Evolutionary conservation across 2,888 invertebrate species (phyloP).

Genomic region (Teleiodes luculella): DNA sequence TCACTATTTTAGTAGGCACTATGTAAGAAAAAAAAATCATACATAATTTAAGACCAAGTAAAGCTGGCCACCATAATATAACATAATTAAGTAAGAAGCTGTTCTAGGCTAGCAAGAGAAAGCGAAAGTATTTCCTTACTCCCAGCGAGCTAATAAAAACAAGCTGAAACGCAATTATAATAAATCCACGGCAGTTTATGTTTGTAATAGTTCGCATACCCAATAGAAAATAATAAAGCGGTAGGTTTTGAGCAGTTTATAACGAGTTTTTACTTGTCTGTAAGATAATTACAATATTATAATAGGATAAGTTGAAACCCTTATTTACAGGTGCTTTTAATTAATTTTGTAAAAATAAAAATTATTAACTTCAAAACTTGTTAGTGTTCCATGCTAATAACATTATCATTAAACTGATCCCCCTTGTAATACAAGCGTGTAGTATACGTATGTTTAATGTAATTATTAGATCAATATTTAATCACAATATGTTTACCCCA

Average conservation of each 20-base stretch:
- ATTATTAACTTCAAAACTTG: no score
- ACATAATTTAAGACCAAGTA: no score
- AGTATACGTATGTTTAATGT: neutral
- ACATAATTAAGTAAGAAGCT: constrained; percentile 9
- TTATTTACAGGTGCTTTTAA: no score
- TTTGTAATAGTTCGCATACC: neutral
- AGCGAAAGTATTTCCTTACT: constrained; percentile 34
- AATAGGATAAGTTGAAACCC: no score
- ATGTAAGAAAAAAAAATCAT: no score
- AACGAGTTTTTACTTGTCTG: neutral
- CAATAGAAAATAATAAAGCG: neutral
- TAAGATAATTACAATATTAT: no score
- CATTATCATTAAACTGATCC: no score
- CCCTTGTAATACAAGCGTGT: neutral
- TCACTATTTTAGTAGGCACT: no score
- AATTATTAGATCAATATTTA: constrained; percentile 43
- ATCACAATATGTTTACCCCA: constrained; percentile 38
- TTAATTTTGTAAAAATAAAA: no score
- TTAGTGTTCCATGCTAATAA: no score
- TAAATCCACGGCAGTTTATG: neutral
- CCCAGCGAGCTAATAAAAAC: constrained; percentile 32
- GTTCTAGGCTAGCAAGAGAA: constrained; percentile 20
- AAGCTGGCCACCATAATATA: no score
- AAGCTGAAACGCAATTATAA: constrained; percentile 31
- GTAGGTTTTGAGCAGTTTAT: neutral